Base-by-base conservation (phyloP, 2,888 invertebrate genomes). In the Smittia aterrima region DNA sequence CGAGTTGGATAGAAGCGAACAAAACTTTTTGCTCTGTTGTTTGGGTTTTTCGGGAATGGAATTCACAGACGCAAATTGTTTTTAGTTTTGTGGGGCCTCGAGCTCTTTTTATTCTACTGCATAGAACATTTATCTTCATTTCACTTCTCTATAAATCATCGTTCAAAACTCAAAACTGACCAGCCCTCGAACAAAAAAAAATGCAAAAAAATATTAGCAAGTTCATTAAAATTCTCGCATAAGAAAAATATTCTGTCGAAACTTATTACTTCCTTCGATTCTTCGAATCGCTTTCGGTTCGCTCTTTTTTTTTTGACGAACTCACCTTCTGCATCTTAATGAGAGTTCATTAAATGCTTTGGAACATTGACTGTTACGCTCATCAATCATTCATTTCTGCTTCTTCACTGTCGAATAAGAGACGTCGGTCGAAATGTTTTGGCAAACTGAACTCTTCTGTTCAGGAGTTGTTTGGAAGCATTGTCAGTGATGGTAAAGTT, bases 181-280 rank as follows among this genome's bases (percentile, higher is more conserved):
- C 47, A n/a, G 47, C 47, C 47, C 47, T 47, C n/a, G 16, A 47
- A 38, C n/a, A n/a, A n/a, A n/a, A n/a, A n/a, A n/a, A n/a, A 32
- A 32, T 32, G 32, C 32, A 32, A 32, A 32, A 32, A 32, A 32
- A 9, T 32, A 47, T 47, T 47, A n/a, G 47, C 47, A 47, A 47
- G 47, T 47, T 47, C 47, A 47, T 47, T 47, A 47, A 47, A 47
- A 47, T 47, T 47, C 47, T 47, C 47, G 16, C 11, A 47, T 7
- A 38, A 7, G 9, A 38, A n/a, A 47, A 47, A 47, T n/a, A 47
- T 47, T 16, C 47, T 32, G 32, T 9, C 32, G 32, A 32, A 47
- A 47, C 47, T 47, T 47, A 47, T 47, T 47, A 47, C 47, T 47
- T 47, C 47, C 47, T 47, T 47, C 47, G 47, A 47, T 47, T 47